Percentiles rank a stretch among this genome's conserved stretches.
phyloP scores from a whole-genome alignment of 2,113 vertebrate genomes.

The Amazona vittata region DNA sequence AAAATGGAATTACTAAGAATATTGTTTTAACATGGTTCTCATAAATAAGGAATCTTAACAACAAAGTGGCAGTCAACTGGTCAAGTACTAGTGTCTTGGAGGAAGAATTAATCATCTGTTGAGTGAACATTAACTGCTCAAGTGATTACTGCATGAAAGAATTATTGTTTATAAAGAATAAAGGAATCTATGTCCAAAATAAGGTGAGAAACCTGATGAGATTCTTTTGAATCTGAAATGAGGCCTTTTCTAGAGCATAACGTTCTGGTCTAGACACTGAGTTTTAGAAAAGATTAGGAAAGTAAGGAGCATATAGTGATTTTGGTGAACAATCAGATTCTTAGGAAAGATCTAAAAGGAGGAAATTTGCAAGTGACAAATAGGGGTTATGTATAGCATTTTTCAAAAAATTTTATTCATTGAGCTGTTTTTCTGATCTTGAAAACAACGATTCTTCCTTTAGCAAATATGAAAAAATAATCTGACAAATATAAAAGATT shows the following conservation, averaged over 20 bases:
- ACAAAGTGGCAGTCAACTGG: neutral
- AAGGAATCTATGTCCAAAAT: neutral
- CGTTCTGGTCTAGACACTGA: neutral
- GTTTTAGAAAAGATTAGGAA: neutral
- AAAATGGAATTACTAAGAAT: neutral
- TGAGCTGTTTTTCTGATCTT: neutral
- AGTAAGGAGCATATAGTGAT: neutral
- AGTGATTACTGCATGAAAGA: neutral
- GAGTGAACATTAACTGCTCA: neutral
- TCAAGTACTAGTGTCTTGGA: neutral
- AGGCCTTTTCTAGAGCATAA: neutral
- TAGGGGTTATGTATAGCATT: neutral
- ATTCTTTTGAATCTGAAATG: neutral
- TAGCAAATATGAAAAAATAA: neutral
- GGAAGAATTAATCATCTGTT: neutral
- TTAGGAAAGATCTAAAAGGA: neutral
- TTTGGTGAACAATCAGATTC: neutral
- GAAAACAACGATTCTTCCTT: neutral
- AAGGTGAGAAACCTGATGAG: neutral
- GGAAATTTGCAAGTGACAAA: neutral
- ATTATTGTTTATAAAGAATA: neutral
- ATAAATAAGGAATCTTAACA: neutral
- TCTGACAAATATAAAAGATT: neutral
- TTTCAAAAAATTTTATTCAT: neutral
- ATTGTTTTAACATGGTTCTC: neutral